Conservation (phyloP, 2,888 invertebrate genomes). For the Pseudoips prasinana region DNA sequence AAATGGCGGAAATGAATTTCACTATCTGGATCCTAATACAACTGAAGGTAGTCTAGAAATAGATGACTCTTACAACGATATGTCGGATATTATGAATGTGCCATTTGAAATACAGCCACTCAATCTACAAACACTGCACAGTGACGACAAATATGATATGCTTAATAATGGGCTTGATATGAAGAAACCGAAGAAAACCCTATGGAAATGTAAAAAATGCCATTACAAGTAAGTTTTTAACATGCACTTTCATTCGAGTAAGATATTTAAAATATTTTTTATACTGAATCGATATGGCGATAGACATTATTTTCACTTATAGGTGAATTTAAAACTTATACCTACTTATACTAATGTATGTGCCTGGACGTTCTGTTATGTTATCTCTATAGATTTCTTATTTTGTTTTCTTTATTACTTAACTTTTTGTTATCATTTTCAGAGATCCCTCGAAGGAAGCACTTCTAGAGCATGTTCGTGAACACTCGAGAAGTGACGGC, state of each 20-base stretch:
- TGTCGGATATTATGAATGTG: conserved; percentile 55
- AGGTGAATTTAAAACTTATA: too few relatives aligned
- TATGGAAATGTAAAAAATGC: conserved; percentile 96
- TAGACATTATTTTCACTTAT: too few relatives aligned
- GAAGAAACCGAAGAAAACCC: conserved; percentile 85
- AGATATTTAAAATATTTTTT: too few relatives aligned
- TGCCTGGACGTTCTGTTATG: too few relatives aligned
- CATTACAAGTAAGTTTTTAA: conserved; percentile 88
- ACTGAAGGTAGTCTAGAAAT: conserved; percentile 68
- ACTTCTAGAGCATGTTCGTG: conserved; percentile 69
- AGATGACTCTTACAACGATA: conserved; percentile 76
- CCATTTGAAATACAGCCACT: conserved; percentile 83
- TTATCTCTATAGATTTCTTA: too few relatives aligned
- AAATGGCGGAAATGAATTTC: conserved; percentile 75
- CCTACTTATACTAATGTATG: too few relatives aligned
- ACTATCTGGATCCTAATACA: conserved; percentile 64
- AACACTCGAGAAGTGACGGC: conserved; percentile 58
- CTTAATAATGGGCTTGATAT: conserved; percentile 55
- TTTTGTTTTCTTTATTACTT: too few relatives aligned
- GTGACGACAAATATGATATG: conserved; percentile 51
- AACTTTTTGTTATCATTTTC: too few relatives aligned
- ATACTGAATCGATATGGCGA: too few relatives aligned
- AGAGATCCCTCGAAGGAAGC: conserved; percentile 77
- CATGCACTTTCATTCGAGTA: neutral
- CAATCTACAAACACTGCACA: conserved; percentile 75